phyloP scores from a whole-genome alignment of 2,113 vertebrate genomes.

The Nycticorax nycticorax region DNA sequence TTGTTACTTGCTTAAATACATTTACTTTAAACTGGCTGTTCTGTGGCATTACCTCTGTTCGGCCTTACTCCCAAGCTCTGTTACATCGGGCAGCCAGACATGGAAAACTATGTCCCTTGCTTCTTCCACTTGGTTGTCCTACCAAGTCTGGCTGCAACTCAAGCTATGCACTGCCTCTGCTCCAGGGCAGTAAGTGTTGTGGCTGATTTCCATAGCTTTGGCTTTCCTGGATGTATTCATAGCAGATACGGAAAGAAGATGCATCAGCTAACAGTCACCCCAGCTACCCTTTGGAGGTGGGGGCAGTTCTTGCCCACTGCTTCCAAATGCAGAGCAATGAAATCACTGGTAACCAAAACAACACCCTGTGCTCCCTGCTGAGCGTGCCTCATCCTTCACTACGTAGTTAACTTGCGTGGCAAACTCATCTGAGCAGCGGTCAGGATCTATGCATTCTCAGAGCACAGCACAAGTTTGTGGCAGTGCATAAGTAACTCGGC shows the following conservation, averaged over 20 bases:
- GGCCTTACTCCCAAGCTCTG: background rate
- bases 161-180: background rate
- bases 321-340: background rate
- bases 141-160: background rate
- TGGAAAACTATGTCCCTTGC: background rate
- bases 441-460: background rate
- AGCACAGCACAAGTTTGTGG: background rate
- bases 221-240: background rate
- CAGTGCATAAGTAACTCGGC: background rate
- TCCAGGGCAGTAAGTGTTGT: background rate
- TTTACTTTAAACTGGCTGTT: background rate
- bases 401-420: background rate
- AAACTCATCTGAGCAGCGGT: background rate
- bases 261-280: too few relatives aligned
- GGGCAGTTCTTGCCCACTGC: background rate
- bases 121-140: background rate
- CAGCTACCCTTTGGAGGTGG: background rate
- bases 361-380: background rate
- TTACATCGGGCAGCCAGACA: background rate
- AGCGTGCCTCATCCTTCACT: background rate
- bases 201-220: background rate
- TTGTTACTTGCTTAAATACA: background rate
- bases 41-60: background rate
- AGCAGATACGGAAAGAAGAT: background rate
- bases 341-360: background rate